Conservation (phyloP, 2,113 vertebrate genomes). For the Callospermophilus lateralis region DNA sequence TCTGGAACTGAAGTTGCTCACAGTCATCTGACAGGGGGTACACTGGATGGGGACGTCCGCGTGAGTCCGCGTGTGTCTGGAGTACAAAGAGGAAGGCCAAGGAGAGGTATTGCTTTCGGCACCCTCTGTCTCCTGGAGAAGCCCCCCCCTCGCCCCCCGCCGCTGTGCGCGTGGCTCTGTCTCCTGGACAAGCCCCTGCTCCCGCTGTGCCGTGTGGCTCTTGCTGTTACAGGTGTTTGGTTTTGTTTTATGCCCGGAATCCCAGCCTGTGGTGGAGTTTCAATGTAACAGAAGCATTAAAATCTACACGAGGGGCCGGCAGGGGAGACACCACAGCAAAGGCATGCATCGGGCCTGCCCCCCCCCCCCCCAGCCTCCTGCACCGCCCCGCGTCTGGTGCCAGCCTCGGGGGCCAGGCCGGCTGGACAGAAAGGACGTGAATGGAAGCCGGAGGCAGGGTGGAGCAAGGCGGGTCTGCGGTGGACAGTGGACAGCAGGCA, state of each 20-base stretch:
- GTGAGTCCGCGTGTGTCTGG: constrained; percentile 86
- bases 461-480: too few species aligned
- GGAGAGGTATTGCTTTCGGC: constrained; percentile 96
- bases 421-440: background rate
- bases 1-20: constrained; percentile 97
- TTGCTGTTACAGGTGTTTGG: constrained; percentile 84
- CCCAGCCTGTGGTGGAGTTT: constrained; percentile 91
- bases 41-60: constrained; percentile 89
- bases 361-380: background rate
- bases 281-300: constrained; percentile 93
- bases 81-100: constrained; percentile 94
- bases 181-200: constrained; percentile 87
- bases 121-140: constrained; percentile 89
- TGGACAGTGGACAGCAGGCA: background rate
- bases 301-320: constrained; percentile 88
- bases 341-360: constrained; percentile 87
- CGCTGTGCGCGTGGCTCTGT: constrained; percentile 86
- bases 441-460: background rate
- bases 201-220: constrained; percentile 87
- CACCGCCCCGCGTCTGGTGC: background rate
- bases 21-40: constrained; percentile 97
- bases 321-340: constrained; percentile 84
- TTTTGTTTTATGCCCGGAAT: constrained; percentile 82
- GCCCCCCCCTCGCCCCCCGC: constrained; percentile 84
- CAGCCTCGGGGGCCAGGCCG: background rate